Conservation (phyloP, 2,888 invertebrate species). For the Meta bourneti region DNA sequence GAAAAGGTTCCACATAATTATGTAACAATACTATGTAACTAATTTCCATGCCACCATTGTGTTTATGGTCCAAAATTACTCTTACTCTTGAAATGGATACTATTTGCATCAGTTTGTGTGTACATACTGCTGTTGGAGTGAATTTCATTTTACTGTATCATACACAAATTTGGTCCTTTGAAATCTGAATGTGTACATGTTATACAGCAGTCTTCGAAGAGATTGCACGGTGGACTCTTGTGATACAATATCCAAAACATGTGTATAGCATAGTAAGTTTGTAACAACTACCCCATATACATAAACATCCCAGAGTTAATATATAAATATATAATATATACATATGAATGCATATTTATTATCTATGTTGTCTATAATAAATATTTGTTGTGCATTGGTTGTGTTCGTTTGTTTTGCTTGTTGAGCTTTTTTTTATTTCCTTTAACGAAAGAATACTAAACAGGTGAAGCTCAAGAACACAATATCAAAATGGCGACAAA, state of each 20-base stretch:
- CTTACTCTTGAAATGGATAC: background rate
- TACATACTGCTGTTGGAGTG: slow-evolving; percentile 2
- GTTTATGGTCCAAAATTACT: background rate
- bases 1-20: background rate
- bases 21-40: background rate
- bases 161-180: slow-evolving; percentile 36
- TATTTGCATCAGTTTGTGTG: background rate
- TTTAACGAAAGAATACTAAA: no score
- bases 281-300: slow-evolving; percentile 46
- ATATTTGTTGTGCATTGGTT: slow-evolving; percentile 63
- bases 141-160: slow-evolving; percentile 47
- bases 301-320: slow-evolving; percentile 64
- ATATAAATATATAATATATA: slow-evolving; percentile 65
- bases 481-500: no score
- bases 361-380: slow-evolving; percentile 73
- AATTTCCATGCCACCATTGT: background rate
- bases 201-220: slow-evolving; percentile 36
- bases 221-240: slow-evolving; percentile 62
- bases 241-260: slow-evolving; percentile 69
- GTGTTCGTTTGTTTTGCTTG: background rate
- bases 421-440: background rate
- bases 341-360: slow-evolving; percentile 72
- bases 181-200: slow-evolving; percentile 51
- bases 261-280: slow-evolving; percentile 20
- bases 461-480: no score